phyloP scores from a whole-genome alignment of 2,113 vertebrate species.

The Tetrao urogallus region DNA sequence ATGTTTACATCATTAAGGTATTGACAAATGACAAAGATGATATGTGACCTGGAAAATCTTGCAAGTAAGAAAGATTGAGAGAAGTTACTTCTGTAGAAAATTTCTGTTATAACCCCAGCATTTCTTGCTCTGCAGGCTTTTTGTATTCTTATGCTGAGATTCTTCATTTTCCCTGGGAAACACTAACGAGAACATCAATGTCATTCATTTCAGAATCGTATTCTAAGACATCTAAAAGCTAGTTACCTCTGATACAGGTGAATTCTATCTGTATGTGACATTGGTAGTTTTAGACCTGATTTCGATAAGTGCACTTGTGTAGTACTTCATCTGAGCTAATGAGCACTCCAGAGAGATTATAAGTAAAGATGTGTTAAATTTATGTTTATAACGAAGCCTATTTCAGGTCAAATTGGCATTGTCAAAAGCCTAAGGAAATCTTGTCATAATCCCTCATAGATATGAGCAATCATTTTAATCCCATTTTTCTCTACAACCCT shows the following conservation, averaged over 20 bases:
- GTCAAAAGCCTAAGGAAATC: not conserved
- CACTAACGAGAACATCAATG: not conserved
- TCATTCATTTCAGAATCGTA: not conserved
- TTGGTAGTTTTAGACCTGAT: not conserved
- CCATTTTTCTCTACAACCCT: not conserved
- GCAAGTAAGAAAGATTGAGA: not conserved
- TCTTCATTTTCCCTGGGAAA: not conserved
- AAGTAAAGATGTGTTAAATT: not conserved
- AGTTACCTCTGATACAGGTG: not conserved
- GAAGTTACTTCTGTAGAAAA: not conserved
- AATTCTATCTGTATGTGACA: not conserved
- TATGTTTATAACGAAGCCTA: not conserved
- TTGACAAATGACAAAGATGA: not conserved
- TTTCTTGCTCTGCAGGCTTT: not conserved
- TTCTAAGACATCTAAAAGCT: not conserved
- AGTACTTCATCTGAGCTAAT: not conserved
- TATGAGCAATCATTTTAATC: not conserved
- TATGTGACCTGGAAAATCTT: not conserved
- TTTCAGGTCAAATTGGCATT: not conserved
- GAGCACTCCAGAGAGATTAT: not conserved
- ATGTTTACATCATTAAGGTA: not conserved
- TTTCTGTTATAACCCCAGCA: fast-evolving
- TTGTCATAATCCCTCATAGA: not conserved
- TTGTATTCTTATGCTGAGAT: not conserved
- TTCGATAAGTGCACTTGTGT: not conserved